Percentiles rank a stretch among this genome's conserved stretches.
phyloP scores from a whole-genome alignment of 1,140 invertebrate species.

The Lerema accius region DNA sequence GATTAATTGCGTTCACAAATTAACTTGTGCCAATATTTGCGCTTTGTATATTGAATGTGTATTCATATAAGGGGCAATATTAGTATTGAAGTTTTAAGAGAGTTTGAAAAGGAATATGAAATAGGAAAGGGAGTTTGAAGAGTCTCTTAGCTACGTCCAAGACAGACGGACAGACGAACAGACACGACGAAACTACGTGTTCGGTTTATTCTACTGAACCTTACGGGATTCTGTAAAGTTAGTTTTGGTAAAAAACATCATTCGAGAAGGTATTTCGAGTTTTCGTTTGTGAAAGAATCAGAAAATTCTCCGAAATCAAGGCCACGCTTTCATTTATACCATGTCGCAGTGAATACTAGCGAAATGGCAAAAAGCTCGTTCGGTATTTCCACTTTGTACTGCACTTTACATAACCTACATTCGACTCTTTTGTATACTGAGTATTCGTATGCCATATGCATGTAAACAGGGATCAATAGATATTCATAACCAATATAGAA shows the following conservation, averaged over 20 bases:
- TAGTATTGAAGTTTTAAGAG: too few species aligned
- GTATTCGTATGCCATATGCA: background rate
- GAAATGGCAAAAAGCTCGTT: constrained; percentile 21
- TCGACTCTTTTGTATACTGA: constrained; percentile 27
- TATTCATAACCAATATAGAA: constrained; percentile 6
- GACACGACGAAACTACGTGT: too few species aligned
- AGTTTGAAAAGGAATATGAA: too few species aligned
- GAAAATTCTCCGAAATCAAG: constrained; percentile 21
- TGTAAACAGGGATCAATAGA: background rate
- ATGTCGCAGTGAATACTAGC: constrained; percentile 9
- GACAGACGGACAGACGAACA: too few species aligned
- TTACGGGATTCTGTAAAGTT: too few species aligned
- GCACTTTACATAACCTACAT: constrained; percentile 15
- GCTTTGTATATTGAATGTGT: too few species aligned
- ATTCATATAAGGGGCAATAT: too few species aligned
- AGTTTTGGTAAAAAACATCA: background rate
- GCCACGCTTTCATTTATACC: constrained; percentile 13
- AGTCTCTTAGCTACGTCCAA: too few species aligned
- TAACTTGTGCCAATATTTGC: too few species aligned
- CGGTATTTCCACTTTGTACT: background rate
- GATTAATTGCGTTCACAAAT: too few species aligned
- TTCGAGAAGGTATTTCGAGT: background rate
- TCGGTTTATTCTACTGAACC: too few species aligned
- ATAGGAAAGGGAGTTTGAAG: too few species aligned
- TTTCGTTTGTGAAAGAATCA: constrained; percentile 4